Percentiles rank a stretch among this genome's conserved stretches.
These are phyloP conservation scores for Oncorhynchus gorbuscha DNA, from an alignment of 2,113 vertebrate species.

Conservation along the genomic window DNA sequence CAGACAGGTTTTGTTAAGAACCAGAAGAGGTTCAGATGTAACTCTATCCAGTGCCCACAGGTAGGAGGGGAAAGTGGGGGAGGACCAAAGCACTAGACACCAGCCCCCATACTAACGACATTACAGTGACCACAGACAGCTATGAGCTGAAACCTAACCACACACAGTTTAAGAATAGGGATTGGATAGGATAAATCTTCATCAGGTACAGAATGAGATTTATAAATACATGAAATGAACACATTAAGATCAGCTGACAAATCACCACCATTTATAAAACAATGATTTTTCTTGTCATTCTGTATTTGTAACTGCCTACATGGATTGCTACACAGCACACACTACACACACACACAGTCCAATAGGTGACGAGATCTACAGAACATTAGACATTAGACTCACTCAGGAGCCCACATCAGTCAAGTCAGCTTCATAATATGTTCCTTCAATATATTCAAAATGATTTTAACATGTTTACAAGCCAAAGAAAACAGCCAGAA, in stretches of 20 bases:
- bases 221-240: neutral
- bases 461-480: neutral
- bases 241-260: neutral
- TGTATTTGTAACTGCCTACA: neutral
- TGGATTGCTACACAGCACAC: no score
- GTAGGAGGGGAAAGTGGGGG: neutral
- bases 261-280: neutral
- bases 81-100: neutral
- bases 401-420: neutral
- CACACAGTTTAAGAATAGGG: neutral
- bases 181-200: neutral
- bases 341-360: neutral
- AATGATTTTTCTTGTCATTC: neutral
- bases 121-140: neutral
- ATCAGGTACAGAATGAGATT: neutral
- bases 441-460: neutral
- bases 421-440: neutral
- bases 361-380: neutral
- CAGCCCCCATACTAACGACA: neutral
- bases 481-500: neutral
- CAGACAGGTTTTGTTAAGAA: conserved; percentile 21
- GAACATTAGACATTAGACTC: neutral
- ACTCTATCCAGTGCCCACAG: neutral
- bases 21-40: neutral
- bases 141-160: no score